Evolutionary conservation across 2,888 invertebrate genomes (phyloP), one percentile per base, ranked within the genome.

Genomic region (Drosophila paramelanica): DNA sequence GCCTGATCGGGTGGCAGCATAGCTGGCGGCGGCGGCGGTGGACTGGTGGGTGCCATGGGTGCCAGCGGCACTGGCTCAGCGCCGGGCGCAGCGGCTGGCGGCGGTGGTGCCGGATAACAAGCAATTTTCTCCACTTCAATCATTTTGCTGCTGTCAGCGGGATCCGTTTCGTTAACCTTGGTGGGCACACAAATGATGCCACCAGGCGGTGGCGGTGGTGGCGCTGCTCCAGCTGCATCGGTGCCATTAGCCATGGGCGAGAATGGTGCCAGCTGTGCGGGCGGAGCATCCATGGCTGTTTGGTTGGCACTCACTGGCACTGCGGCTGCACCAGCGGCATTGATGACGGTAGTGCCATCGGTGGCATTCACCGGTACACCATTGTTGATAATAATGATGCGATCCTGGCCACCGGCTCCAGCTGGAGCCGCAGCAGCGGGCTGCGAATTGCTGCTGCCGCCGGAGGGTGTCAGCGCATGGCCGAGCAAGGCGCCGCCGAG

Each of bases 371-470:
- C 81, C 31, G 90, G 88, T 42, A 88, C 90, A 20, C 92, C 92
- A 51, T 91, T 92, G 61, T 92, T 92, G 17, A 92, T 91, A 14
- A 92, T 92, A 4, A 92, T 91, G n/a, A 92, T 89, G 39, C 90
- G 91, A 41, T 82, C 89, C 72, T 90, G 90, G 11, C 85, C 88
- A 46, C 67, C 81, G 27, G 83, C 75, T 14, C 76, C 74, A 33
- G 79, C 82, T 33, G 83, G 79, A 20, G 89, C 87, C 3, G 88
- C 79, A 31, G 79, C 73, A 25, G 68, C 74, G 0, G 89, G 82
- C 17, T 85, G 84, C 42, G 88, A 84, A 1, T 84, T 88, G 20
- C 82, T 80, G 38, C 81, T 79, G 25, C 89, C 80, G 5, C 89
- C 81, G 11, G 90, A 87, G 7, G 92, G 92, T 23, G 92, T 92